phyloP scores from a whole-genome alignment of 1,140 invertebrate genomes.

The Halyomorpha halys region DNA sequence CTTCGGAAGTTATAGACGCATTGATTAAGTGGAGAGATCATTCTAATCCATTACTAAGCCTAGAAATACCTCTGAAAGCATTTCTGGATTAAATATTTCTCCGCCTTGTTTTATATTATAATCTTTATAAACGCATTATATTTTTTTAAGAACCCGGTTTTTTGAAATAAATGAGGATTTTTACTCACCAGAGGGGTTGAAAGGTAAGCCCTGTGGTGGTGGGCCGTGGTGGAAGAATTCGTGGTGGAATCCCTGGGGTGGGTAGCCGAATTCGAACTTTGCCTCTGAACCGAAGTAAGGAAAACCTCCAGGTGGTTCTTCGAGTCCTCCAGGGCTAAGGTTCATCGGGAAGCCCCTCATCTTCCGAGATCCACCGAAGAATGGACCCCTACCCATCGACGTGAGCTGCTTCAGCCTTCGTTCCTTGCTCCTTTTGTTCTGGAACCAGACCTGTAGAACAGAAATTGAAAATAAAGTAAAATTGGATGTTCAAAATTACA shows the following conservation, averaged over 20 bases:
- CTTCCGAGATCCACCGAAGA: constrained; percentile 79
- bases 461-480: too few species aligned
- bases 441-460: constrained; percentile 89
- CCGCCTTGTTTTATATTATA: too few species aligned
- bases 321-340: constrained; percentile 70
- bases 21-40: too few species aligned
- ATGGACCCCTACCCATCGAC: constrained; percentile 81
- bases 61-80: too few species aligned
- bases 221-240: constrained; percentile 81
- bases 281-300: constrained; percentile 75
- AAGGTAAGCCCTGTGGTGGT: constrained; percentile 36
- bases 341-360: constrained; percentile 84
- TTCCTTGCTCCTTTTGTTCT: constrained; percentile 97
- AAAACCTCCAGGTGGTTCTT: constrained; percentile 64
- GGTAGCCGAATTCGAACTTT: constrained; percentile 83
- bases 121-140: too few species aligned
- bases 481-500: too few species aligned
- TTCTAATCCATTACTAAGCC: too few species aligned
- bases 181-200: constrained; percentile 34
- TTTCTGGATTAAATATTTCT: too few species aligned
- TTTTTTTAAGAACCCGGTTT: too few species aligned
- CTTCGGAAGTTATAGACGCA: too few species aligned
- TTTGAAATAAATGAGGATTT: too few species aligned
- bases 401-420: constrained; percentile 83
- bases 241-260: constrained; percentile 70